These are phyloP conservation scores for Lumbricus terrestris DNA, from an alignment of 2,888 invertebrate genomes.

Conservation along the genomic window DNA sequence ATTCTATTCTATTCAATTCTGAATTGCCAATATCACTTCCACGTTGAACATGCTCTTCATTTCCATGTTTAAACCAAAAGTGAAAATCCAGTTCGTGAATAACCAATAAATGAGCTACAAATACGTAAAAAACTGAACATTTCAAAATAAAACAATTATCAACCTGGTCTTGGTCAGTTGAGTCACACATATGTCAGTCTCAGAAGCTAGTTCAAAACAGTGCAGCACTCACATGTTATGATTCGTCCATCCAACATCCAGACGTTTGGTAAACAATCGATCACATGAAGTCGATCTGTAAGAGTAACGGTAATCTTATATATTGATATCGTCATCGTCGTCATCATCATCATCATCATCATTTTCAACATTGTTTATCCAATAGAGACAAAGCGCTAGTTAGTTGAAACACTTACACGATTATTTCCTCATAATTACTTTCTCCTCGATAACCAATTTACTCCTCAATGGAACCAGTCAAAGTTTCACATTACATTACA, in stretches of 20 bases:
- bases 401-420: not conserved
- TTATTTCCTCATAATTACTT: no score
- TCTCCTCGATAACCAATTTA: no score
- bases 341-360: no score
- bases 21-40: not conserved
- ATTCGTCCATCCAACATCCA: constrained; percentile 58
- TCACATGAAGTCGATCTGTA: constrained; percentile 57
- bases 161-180: no score
- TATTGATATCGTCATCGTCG: not conserved
- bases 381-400: not conserved
- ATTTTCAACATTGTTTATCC: not conserved
- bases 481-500: not conserved
- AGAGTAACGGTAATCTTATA: not conserved
- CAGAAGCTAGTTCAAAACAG: not conserved
- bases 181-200: no score
- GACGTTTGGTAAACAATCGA: constrained; percentile 56
- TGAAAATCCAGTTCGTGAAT: not conserved
- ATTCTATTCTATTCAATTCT: not conserved
- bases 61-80: not conserved
- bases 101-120: not conserved
- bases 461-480: no score
- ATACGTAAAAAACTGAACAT: not conserved
- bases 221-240: constrained; percentile 53
- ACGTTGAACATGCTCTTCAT: not conserved
- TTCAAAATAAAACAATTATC: not conserved